phyloP scores from a whole-genome alignment of 1,140 invertebrate species.

The Hetaerina americana region DNA sequence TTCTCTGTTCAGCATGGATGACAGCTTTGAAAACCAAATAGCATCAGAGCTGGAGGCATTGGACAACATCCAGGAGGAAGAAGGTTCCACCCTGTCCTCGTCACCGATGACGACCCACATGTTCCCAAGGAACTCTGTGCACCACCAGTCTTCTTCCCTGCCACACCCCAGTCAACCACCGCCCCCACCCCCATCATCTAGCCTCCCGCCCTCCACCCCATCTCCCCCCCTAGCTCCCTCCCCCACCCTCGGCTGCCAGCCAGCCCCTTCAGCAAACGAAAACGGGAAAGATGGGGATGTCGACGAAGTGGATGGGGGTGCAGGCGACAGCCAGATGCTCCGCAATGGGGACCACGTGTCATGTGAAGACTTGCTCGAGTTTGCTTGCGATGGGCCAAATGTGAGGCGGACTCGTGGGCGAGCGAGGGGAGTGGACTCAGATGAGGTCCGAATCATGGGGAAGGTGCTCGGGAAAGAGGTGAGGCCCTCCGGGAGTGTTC shows the following conservation, averaged over 20 bases:
- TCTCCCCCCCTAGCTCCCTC: slow-evolving; percentile 4
- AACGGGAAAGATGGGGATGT: slow-evolving; percentile 22
- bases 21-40: slow-evolving; percentile 46
- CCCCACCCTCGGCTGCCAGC: background rate
- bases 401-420: slow-evolving; percentile 43
- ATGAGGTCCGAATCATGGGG: slow-evolving; percentile 82
- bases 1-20: slow-evolving; percentile 31
- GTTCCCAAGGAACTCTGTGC: background rate
- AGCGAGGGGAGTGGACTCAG: slow-evolving; percentile 69
- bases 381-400: slow-evolving; percentile 71
- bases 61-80: slow-evolving; percentile 34
- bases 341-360: slow-evolving; percentile 60
- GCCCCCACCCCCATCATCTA: slow-evolving; percentile 12
- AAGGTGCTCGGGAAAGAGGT: slow-evolving; percentile 77
- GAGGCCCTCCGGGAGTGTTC: slow-evolving; percentile 24
- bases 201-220: background rate
- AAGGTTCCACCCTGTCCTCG: slow-evolving; percentile 24
- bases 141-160: background rate
- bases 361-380: slow-evolving; percentile 83
- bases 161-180: background rate
- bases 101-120: background rate
- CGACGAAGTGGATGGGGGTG: slow-evolving; percentile 24
- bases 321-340: slow-evolving; percentile 21
- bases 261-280: background rate
- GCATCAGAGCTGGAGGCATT: slow-evolving; percentile 48